Conservation (phyloP, 2,888 invertebrate species). For the Ophioninae sp. region DNA sequence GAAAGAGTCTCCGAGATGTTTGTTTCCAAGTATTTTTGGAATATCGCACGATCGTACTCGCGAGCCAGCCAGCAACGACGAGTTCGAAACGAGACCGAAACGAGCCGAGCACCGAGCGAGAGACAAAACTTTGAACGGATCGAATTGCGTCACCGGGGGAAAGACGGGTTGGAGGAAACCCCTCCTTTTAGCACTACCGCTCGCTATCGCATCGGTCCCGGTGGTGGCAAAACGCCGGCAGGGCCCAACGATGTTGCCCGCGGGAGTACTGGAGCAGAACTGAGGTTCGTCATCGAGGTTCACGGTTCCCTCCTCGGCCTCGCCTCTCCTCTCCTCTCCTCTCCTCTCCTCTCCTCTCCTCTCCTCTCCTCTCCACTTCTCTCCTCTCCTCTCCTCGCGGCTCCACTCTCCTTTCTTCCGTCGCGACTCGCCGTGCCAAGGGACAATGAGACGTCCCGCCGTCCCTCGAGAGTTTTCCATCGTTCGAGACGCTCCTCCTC, state of each 20-base stretch:
- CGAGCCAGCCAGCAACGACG: neutral
- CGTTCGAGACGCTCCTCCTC: neutral
- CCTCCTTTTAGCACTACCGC: too few species aligned
- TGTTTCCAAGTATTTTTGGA: too few species aligned
- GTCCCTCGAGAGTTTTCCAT: conserved; percentile 16
- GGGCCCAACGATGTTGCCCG: conserved; percentile 71
- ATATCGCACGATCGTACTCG: too few species aligned
- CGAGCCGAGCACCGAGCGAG: too few species aligned
- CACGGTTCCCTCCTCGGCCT: conserved; percentile 22
- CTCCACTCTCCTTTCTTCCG: conserved; percentile 2
- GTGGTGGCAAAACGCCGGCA: conserved; percentile 10
- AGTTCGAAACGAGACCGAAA: too few species aligned
- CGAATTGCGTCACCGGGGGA: too few species aligned
- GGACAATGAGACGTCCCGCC: conserved; percentile 70
- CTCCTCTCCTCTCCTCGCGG: conserved; percentile 21
- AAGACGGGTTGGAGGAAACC: too few species aligned
- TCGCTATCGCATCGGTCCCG: too few species aligned
- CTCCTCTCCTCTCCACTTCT: conserved; percentile 27
- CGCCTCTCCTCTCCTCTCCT: conserved; percentile 24
- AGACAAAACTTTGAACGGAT: too few species aligned
- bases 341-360: too few species aligned
- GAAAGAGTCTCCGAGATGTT: too few species aligned
- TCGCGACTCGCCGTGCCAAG: conserved; percentile 38
- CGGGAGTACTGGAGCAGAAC: conserved; percentile 76
- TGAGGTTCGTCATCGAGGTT: conserved; percentile 71